phyloP scores from a whole-genome alignment of 2,113 vertebrate species.

The Cyanoramphus novaezelandiae region DNA sequence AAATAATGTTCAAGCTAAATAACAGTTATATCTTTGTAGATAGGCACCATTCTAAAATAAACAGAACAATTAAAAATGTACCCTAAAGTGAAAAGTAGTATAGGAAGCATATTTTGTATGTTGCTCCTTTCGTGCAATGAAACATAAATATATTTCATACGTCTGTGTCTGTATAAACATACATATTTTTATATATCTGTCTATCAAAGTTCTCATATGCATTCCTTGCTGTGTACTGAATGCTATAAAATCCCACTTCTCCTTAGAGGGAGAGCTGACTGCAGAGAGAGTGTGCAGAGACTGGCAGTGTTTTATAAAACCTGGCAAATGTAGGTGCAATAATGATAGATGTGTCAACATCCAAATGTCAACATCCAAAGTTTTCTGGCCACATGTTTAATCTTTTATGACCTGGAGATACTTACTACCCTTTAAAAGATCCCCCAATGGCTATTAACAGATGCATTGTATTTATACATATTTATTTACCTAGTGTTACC shows the following conservation, averaged over 20 bases:
- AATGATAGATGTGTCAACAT: neutral
- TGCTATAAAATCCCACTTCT: neutral
- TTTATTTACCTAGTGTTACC: neutral
- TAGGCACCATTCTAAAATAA: neutral
- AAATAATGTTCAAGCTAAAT: neutral
- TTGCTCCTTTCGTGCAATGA: neutral
- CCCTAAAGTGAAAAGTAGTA: neutral
- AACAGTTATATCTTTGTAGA: neutral
- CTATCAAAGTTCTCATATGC: neutral
- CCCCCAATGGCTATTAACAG: neutral
- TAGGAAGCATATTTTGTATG: neutral
- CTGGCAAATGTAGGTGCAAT: slow-evolving; percentile 13
- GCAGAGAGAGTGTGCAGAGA: neutral
- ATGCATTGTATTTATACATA: neutral
- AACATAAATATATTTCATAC: neutral
- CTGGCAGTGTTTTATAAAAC: slow-evolving; percentile 23
- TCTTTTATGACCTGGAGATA: neutral
- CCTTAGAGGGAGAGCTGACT: neutral
- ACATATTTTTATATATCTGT: neutral
- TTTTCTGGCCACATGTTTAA: neutral
- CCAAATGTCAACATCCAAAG: slow-evolving; percentile 18
- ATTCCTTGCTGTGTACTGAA: neutral
- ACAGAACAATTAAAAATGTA: neutral
- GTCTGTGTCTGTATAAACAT: neutral
- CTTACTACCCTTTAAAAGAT: neutral